A percentile compares a stretch with the other conserved stretches of the same genome.
phyloP scores from a whole-genome alignment of 2,113 vertebrate genomes.

The Etia nguti region DNA sequence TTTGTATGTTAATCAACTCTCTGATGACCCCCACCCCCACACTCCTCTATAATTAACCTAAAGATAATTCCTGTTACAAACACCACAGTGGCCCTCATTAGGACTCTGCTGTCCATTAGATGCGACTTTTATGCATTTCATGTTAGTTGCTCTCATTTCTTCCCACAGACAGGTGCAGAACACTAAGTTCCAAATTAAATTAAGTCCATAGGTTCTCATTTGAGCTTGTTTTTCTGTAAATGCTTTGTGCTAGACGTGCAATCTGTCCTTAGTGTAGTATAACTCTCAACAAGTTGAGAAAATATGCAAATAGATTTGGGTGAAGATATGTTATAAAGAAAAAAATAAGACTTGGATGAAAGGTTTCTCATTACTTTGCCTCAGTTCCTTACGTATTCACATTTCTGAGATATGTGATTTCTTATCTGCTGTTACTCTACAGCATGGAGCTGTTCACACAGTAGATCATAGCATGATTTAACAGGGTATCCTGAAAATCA shows the following conservation, averaged over 20 bases:
- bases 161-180: not conserved
- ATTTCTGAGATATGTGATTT: not conserved
- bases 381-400: not conserved
- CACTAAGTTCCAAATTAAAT: not conserved
- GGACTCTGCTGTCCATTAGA: not conserved
- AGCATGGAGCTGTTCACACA: not conserved
- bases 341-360: not conserved
- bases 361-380: not conserved
- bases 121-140: not conserved
- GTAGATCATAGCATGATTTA: not conserved
- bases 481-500: not conserved
- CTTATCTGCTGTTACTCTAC: not conserved
- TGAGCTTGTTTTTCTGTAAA: not conserved
- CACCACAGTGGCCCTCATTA: conserved; percentile 19
- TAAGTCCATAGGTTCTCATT: not conserved
- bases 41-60: conserved; percentile 28
- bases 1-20: not conserved
- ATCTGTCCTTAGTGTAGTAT: not conserved
- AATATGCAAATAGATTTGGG: not conserved
- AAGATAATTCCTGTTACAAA: conserved; percentile 56
- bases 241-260: not conserved
- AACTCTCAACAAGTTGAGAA: not conserved
- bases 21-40: not conserved
- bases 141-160: not conserved
- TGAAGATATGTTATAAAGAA: not conserved